phyloP scores from a whole-genome alignment of 2,888 invertebrate genomes.

The Scotopteryx bipunctaria region DNA sequence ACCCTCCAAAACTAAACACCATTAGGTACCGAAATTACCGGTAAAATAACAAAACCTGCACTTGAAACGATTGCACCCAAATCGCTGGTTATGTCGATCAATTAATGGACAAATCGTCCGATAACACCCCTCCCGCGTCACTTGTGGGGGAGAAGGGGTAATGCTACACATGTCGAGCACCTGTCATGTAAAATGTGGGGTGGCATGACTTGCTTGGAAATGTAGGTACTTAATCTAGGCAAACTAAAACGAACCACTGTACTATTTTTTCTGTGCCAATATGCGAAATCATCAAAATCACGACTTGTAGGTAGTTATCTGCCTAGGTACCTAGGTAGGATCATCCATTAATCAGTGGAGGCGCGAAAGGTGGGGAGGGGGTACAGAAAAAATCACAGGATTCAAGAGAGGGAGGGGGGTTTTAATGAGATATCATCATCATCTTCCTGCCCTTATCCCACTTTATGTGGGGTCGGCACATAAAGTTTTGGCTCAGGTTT shows the following conservation, averaged over 20 bases:
- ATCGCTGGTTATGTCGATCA: slow-evolving; percentile 15
- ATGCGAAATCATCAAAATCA: background rate
- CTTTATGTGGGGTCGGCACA: no score
- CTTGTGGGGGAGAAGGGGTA: slow-evolving; percentile 15
- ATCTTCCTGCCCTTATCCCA: no score
- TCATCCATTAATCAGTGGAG: no score
- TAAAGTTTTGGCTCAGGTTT: no score
- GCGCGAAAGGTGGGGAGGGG: no score
- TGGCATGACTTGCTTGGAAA: background rate
- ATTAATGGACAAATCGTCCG: slow-evolving; percentile 31
- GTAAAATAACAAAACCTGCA: slow-evolving; percentile 20
- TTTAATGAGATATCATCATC: no score
- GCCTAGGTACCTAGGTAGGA: no score
- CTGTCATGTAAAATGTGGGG: slow-evolving; percentile 9
- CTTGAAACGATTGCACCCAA: slow-evolving; percentile 28
- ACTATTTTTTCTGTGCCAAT: no score
- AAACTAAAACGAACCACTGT: no score
- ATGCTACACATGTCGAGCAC: slow-evolving; percentile 22
- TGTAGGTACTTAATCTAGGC: background rate
- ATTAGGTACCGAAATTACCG: slow-evolving; percentile 14
- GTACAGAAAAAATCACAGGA: no score
- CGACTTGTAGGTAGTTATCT: background rate
- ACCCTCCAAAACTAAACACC: background rate
- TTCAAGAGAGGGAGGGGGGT: no score
- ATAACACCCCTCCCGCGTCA: slow-evolving; percentile 25